phyloP scores from a whole-genome alignment of 92 coral and sea anemone species.

The Zoanthus solanderi region DNA sequence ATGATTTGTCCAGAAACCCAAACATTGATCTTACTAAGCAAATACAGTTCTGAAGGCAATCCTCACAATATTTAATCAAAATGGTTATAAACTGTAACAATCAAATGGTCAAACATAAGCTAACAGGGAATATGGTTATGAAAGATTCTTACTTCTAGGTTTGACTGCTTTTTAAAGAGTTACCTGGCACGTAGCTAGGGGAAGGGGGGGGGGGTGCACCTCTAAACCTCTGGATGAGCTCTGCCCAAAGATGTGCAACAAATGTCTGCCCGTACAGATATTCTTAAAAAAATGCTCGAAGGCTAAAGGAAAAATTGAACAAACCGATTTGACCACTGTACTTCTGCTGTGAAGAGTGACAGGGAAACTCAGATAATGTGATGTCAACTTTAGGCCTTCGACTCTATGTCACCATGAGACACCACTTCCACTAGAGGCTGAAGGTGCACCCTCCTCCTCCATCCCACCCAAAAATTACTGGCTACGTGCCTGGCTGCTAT shows the following conservation, averaged over 20 bases:
- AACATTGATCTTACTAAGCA: too few species aligned
- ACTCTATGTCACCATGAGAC: conserved; percentile 21
- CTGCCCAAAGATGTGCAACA: conserved; percentile 23
- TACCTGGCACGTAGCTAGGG: too few species aligned
- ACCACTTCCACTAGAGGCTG: conserved; percentile 1
- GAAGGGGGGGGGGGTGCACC: too few species aligned
- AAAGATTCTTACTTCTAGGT: too few species aligned
- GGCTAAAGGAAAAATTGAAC: conserved; percentile 18
- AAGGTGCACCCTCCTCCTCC: conserved; percentile 4
- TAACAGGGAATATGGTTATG: too few species aligned
- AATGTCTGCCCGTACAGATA: conserved; percentile 10
- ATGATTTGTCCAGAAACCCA: neutral
- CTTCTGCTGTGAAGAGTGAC: conserved; percentile 10
- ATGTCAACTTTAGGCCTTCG: neutral
- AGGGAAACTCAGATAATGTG: neutral
- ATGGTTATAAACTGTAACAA: too few species aligned
- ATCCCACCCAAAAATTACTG: conserved; percentile 5
- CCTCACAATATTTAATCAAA: too few species aligned
- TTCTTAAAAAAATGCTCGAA: conserved; percentile 14
- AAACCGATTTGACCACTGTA: conserved; percentile 22
- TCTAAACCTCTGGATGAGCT: neutral
- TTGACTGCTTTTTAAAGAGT: too few species aligned
- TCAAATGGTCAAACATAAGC: too few species aligned
- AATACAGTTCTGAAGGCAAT: too few species aligned
- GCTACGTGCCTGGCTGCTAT: neutral